A percentile compares a stretch with the other conserved stretches of the same genome.
These are phyloP conservation scores for Leptopilina myrica DNA, from an alignment of 2,888 invertebrate genomes.

Conservation along the genomic window DNA sequence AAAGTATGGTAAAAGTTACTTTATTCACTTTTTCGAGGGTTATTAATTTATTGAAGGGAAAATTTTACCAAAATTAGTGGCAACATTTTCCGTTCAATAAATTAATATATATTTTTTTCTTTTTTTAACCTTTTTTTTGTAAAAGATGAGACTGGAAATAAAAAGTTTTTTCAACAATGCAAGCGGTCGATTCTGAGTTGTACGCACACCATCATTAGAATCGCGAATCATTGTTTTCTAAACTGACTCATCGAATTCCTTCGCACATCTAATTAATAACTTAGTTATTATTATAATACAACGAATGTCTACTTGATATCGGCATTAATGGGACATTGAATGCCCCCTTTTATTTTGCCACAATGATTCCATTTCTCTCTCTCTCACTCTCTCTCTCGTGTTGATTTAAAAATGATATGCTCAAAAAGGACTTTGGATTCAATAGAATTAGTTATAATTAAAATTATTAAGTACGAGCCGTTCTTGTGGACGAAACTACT, in stretches of 20 bases:
- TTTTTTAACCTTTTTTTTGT: no score
- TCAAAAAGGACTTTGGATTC: conserved; percentile 65
- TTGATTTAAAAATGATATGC: conserved; percentile 50
- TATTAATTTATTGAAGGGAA: no score
- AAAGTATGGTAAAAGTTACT: no score
- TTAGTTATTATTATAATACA: conserved; percentile 39
- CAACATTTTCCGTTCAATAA: no score
- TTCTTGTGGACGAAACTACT: conserved; percentile 73
- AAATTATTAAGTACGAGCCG: conserved; percentile 72
- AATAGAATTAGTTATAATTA: conserved; percentile 54
- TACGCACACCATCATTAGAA: background rate
- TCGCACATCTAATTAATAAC: conserved; percentile 26
- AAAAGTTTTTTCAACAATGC: no score
- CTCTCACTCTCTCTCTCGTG: background rate
- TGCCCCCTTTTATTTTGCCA: background rate
- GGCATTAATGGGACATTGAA: conserved; percentile 15
- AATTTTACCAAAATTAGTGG: no score
- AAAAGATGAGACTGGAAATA: no score
- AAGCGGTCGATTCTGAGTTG: conserved; percentile 1
- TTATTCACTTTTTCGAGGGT: no score
- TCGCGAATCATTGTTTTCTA: conserved; percentile 9
- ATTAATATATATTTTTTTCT: no score
- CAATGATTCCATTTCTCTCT: background rate
- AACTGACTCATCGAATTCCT: conserved; percentile 13
- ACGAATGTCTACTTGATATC: conserved; percentile 32